A percentile compares a stretch with the other conserved stretches of the same genome.
Conservation (phyloP, 2,797 vertebrate species). For the Anisognathus igniventris region DNA sequence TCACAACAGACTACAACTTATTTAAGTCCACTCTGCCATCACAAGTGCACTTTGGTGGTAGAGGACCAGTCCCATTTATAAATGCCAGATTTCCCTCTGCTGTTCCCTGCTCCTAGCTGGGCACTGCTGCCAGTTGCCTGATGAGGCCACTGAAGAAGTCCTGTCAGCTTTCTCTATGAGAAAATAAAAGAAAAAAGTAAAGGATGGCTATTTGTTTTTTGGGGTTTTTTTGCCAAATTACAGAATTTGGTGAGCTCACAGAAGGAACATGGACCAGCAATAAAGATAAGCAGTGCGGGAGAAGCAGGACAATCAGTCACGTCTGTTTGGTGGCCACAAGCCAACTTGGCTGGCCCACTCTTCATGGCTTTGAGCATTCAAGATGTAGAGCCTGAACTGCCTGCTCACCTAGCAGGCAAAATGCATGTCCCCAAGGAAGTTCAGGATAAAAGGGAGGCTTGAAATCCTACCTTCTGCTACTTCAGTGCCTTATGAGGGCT, state of each 20-base stretch:
- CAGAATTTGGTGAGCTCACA: not conserved
- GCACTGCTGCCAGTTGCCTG: not conserved
- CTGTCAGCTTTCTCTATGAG: not conserved
- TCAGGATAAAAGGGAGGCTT: not conserved
- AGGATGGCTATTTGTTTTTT: accelerated
- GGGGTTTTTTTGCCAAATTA: not conserved
- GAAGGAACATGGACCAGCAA: not conserved
- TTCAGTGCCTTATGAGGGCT: not conserved
- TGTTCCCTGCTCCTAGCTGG: not conserved
- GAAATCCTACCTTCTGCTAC: not conserved
- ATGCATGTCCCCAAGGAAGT: not conserved
- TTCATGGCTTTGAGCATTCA: not conserved
- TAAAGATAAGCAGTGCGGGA: not conserved
- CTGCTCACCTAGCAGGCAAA: not conserved
- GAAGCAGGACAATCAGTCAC: not conserved
- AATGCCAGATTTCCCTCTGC: not conserved
- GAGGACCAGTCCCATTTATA: not conserved
- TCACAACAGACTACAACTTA: not conserved
- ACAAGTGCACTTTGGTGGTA: not conserved
- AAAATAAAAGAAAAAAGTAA: not conserved
- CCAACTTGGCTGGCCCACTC: not conserved
- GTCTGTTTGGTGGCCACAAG: not conserved
- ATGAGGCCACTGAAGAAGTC: not conserved
- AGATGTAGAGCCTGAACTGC: not conserved
- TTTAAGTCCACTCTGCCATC: not conserved